A percentile compares a stretch with the other conserved stretches of the same genome.
Conservation (phyloP, 2,113 vertebrate genomes). For the Salvelinus sp. region DNA sequence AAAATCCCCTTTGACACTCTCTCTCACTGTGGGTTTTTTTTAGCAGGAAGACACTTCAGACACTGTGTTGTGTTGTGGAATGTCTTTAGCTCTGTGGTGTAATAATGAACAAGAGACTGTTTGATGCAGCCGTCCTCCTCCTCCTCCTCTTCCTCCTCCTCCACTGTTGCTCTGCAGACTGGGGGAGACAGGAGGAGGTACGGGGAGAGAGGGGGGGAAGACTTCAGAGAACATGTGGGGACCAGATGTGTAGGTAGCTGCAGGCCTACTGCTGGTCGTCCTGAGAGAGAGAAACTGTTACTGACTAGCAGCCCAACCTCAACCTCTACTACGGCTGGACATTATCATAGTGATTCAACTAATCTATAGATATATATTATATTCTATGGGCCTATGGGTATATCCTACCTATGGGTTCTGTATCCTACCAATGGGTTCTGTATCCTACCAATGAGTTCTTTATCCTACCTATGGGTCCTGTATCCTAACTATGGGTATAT, state of each 20-base stretch:
- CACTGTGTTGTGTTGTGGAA: conserved; percentile 20
- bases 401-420: too few species aligned
- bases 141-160: not conserved
- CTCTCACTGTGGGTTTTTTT: not conserved
- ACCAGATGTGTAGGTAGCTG: conserved; percentile 48
- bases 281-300: not conserved
- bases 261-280: conserved; percentile 18
- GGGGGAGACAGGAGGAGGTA: not conserved
- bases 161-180: not conserved
- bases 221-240: conserved; percentile 32
- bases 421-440: too few species aligned
- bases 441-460: too few species aligned
- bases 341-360: not conserved
- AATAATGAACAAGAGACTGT: conserved; percentile 1
- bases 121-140: not conserved
- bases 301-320: not conserved
- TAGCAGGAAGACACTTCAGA: conserved; percentile 3
- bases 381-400: too few species aligned
- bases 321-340: conserved; percentile 22
- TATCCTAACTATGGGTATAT: too few species aligned
- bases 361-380: too few species aligned
- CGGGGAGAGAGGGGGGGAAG: not conserved
- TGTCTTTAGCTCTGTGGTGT: conserved; percentile 11
- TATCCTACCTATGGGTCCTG: too few species aligned
- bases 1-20: not conserved